These are phyloP conservation scores for Gymnodraco acuticeps DNA, from an alignment of 2,797 vertebrate species.

Conservation along the genomic window DNA sequence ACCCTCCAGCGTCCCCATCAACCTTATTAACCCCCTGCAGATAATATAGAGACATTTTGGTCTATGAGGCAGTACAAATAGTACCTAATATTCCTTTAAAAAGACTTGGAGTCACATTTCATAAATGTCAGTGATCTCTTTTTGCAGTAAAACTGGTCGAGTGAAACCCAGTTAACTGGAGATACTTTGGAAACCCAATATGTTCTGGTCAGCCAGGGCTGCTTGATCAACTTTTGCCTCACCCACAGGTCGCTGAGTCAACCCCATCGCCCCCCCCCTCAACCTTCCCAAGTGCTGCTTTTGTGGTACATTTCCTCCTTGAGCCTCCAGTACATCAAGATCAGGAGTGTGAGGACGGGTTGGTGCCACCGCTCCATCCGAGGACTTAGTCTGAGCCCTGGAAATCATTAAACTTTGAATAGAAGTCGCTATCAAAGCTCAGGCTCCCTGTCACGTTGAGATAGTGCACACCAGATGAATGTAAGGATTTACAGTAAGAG, in stretches of 20 bases:
- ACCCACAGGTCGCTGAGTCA: background rate
- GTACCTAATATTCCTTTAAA: conserved; percentile 12
- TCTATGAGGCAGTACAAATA: conserved; percentile 16
- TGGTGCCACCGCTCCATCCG: conserved; percentile 3
- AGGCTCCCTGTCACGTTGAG: conserved; percentile 41
- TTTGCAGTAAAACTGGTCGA: conserved; percentile 41
- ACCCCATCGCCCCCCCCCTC: background rate
- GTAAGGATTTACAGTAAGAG: conserved; percentile 57
- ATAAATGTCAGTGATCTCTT: conserved; percentile 23
- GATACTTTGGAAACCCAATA: conserved; percentile 29
- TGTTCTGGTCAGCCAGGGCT: conserved; percentile 40
- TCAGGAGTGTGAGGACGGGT: conserved; percentile 41
- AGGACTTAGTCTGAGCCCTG: conserved; percentile 47
- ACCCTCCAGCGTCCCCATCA: conserved; percentile 15
- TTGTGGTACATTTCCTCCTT: conserved; percentile 49
- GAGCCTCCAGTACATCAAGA: conserved; percentile 40
- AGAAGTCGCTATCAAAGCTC: conserved; percentile 46
- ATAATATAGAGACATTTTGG: conserved; percentile 11
- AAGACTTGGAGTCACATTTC: conserved; percentile 7
- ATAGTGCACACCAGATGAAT: conserved; percentile 41
- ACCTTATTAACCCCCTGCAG: conserved; percentile 31
- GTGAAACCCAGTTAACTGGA: conserved; percentile 39
- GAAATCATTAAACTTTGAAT: conserved; percentile 63
- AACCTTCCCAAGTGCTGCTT: conserved; percentile 24
- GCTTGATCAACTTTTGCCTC: conserved; percentile 43